Percentiles rank a stretch among this genome's conserved stretches.
phyloP scores from a whole-genome alignment of 30 jellyfish, hydroid and myxozoan species.

The Aurelia sp. region DNA sequence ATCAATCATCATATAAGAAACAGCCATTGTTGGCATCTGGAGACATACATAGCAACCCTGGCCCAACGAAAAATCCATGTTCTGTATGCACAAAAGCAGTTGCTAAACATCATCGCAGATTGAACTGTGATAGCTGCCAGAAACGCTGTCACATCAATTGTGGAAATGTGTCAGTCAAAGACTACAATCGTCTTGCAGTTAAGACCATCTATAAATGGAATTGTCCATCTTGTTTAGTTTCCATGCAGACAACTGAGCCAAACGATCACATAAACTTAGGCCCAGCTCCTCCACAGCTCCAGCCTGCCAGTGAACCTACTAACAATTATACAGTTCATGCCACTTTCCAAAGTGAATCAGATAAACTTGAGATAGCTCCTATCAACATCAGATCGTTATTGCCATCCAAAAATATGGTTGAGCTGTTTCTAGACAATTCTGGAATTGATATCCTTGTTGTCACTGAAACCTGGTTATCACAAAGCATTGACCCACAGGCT shows the following conservation, averaged over 20 bases:
- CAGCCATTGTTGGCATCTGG: slow-evolving; percentile 5
- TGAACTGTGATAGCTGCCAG: slow-evolving; percentile 7
- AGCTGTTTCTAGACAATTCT: slow-evolving; percentile 4
- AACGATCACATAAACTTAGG: slow-evolving; percentile 18
- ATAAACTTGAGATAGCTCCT: slow-evolving; percentile 1
- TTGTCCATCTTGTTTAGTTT: slow-evolving; percentile 13
- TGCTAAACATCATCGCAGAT: slow-evolving; percentile 10
- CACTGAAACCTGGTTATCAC: not conserved
- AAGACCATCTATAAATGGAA: slow-evolving; percentile 11
- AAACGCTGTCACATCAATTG: slow-evolving; percentile 12
- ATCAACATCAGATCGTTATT: slow-evolving; percentile 6
- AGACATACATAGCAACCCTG: slow-evolving; percentile 4
- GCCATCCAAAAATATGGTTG: not conserved
- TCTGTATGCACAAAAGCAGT: slow-evolving; percentile 7
- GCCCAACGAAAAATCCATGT: slow-evolving; percentile 7
- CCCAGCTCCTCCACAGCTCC: slow-evolving; percentile 13
- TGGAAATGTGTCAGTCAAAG: slow-evolving; percentile 22
- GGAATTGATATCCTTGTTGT: slow-evolving; percentile 12
- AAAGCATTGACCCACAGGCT: too few species aligned
- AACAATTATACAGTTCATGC: slow-evolving; percentile 1
- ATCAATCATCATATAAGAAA: slow-evolving; percentile 8
- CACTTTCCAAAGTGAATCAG: slow-evolving; percentile 7
- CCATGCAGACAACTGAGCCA: not conserved
- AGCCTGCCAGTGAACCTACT: slow-evolving; percentile 3
- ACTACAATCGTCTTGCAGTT: slow-evolving; percentile 15